Evolutionary conservation across 2,113 vertebrate genomes (phyloP).

Genomic region (Baryphthengus martii): DNA sequence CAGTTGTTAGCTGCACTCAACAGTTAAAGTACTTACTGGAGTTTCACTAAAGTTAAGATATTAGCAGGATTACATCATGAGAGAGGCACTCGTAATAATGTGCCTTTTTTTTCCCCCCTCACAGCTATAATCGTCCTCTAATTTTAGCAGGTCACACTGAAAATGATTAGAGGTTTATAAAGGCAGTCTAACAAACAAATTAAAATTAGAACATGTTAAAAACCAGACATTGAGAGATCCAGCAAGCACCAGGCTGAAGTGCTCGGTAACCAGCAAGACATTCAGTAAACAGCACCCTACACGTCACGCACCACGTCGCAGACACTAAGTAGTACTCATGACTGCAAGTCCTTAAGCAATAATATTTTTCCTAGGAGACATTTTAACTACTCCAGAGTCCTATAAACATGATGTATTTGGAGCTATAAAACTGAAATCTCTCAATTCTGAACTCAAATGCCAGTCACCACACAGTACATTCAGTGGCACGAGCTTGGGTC

Average conservation of each 20-base stretch:
- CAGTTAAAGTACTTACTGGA: background rate
- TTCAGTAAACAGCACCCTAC: background rate
- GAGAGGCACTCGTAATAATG: background rate
- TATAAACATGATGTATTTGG: background rate
- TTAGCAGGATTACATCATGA: background rate
- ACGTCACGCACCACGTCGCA: background rate
- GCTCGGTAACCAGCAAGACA: background rate
- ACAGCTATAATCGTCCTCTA: background rate
- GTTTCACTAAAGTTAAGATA: background rate
- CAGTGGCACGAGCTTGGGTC: background rate
- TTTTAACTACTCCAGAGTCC: background rate
- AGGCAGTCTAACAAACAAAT: background rate
- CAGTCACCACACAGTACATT: background rate
- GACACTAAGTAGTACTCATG: background rate
- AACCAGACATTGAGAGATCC: background rate
- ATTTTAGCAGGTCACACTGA: slow-evolving; percentile 4
- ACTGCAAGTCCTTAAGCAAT: background rate
- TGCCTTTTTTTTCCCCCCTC: background rate
- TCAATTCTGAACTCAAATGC: background rate
- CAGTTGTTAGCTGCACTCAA: background rate
- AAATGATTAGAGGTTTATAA: background rate
- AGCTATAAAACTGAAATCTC: background rate
- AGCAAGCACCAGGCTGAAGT: background rate
- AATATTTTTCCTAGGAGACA: background rate
- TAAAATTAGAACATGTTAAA: background rate